A percentile compares a stretch with the other conserved stretches of the same genome.
These are phyloP conservation scores for Hybognathus amarus DNA, from an alignment of 2,797 vertebrate genomes.

Conservation along the genomic window DNA sequence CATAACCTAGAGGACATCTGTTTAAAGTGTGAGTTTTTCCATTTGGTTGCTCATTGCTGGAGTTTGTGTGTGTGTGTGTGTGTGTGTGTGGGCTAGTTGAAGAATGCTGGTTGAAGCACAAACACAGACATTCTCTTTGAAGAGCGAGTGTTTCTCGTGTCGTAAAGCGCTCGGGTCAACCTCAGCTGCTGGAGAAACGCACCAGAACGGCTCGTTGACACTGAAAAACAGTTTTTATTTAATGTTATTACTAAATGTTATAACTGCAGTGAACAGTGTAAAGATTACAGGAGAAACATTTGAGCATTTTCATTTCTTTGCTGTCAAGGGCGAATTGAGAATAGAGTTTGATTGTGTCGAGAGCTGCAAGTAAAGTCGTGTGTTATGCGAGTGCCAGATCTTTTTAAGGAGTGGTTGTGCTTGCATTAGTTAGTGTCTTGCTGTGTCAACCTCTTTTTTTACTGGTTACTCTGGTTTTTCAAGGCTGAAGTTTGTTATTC, in stretches of 20 bases:
- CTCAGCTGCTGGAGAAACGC: constrained; percentile 25
- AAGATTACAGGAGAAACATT: neutral
- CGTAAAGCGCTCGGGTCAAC: constrained; percentile 30
- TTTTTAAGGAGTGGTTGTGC: constrained; percentile 10
- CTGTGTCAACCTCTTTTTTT: neutral
- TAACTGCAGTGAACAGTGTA: too few relatives aligned
- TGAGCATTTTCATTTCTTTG: neutral
- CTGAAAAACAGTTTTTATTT: too few relatives aligned
- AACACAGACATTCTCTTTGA: constrained; percentile 40
- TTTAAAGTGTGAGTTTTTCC: neutral
- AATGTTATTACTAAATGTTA: too few relatives aligned
- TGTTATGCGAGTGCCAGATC: neutral
- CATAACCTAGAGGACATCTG: constrained; percentile 16
- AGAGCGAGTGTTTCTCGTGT: constrained; percentile 37
- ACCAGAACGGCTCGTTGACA: neutral
- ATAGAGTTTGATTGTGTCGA: neutral
- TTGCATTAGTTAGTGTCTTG: neutral
- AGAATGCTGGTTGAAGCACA: constrained; percentile 22
- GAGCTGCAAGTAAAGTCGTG: neutral
- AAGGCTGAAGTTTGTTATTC: neutral
- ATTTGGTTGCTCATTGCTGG: neutral
- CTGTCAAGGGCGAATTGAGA: neutral
- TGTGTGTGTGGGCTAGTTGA: neutral
- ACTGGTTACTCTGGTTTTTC: constrained; percentile 4
- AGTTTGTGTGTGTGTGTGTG: constrained; percentile 56